A percentile compares a stretch with the other conserved stretches of the same genome.
These are phyloP conservation scores for Chymomyza fuscimana DNA, from an alignment of 2,888 invertebrate genomes.

Conservation along the genomic window DNA sequence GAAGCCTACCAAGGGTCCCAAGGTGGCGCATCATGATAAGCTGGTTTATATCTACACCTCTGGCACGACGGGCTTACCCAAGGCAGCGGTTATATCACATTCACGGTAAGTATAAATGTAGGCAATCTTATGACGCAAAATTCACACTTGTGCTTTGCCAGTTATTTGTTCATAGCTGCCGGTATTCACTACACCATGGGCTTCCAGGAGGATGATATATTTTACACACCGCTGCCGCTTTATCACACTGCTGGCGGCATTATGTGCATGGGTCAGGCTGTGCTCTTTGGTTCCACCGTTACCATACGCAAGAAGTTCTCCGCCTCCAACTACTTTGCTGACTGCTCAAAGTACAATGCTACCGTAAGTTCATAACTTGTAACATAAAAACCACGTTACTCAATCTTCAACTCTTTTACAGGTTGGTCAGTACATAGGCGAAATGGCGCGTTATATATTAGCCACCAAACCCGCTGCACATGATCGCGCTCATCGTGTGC, in stretches of 20 bases:
- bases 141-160: conserved; percentile 70
- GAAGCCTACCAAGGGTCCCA: conserved; percentile 54
- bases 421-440: conserved; percentile 93
- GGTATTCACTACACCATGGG: conserved; percentile 86
- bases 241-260: conserved; percentile 97
- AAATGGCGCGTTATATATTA: conserved; percentile 92
- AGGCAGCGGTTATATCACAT: conserved; percentile 97
- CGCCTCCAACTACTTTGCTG: conserved; percentile 93
- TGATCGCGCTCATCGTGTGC: conserved; percentile 86
- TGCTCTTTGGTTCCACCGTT: conserved; percentile 89
- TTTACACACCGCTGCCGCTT: conserved; percentile 94
- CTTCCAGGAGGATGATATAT: conserved; percentile 85
- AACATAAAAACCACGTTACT: not conserved
- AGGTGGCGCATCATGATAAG: conserved; percentile 85
- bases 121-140: too few relatives aligned
- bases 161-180: conserved; percentile 89
- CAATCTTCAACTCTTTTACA: conserved; percentile 67
- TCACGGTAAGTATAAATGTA: conserved; percentile 84
- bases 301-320: conserved; percentile 95
- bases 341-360: conserved; percentile 94
- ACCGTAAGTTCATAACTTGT: conserved; percentile 83
- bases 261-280: conserved; percentile 89
- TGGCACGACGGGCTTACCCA: conserved; percentile 98
- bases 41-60: conserved; percentile 98
- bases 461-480: conserved; percentile 86